Conservation (phyloP, 2,888 invertebrate genomes). For the Polietes domitor region DNA sequence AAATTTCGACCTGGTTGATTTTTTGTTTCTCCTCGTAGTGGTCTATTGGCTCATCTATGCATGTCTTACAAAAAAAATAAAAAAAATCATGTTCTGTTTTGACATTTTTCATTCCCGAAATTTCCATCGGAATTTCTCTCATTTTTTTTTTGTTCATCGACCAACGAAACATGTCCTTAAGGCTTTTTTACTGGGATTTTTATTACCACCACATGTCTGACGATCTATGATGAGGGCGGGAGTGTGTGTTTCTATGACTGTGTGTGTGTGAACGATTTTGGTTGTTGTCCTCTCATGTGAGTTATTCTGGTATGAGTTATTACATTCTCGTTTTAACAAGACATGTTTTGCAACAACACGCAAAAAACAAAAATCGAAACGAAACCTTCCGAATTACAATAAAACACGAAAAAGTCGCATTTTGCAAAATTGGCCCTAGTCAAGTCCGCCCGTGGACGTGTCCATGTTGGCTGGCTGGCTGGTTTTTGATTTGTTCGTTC, state of each 20-base stretch:
- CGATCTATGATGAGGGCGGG: neutral
- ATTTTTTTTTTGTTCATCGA: neutral
- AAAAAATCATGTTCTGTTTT: neutral
- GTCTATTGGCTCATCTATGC: too few species aligned
- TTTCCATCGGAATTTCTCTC: neutral
- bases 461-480: neutral
- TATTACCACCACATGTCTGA: slow-evolving; percentile 32
- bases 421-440: neutral
- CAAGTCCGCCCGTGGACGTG: neutral
- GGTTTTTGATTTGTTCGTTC: neutral
- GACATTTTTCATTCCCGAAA: neutral
- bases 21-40: too few species aligned
- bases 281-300: neutral
- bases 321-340: slow-evolving; percentile 60
- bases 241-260: too few species aligned
- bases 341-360: slow-evolving; percentile 5
- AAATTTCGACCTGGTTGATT: too few species aligned
- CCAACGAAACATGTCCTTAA: slow-evolving; percentile 50
- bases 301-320: slow-evolving; percentile 41
- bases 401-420: neutral
- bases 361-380: neutral
- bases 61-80: too few species aligned
- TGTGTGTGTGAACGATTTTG: neutral
- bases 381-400: neutral
- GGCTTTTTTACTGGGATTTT: slow-evolving; percentile 43